Base-by-base conservation (phyloP, 2,888 invertebrate species). In the Polyommatus icarus region DNA sequence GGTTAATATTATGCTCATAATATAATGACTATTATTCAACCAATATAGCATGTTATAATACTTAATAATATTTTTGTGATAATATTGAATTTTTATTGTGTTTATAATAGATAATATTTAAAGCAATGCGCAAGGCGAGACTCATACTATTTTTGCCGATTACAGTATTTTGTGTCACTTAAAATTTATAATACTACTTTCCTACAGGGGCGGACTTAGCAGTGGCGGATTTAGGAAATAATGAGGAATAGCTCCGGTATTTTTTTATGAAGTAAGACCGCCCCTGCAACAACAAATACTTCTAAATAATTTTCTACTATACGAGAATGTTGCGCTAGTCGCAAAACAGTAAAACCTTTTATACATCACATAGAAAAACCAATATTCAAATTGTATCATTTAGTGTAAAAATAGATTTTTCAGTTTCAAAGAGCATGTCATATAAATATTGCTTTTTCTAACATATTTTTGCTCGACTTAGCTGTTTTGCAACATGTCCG, bases 161-260 rank as follows among this genome's bases (percentile, higher is more conserved):
- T 73, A 20, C 40, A 40, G 12, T 73, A 73, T 46, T 15, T 50
- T 73, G 73, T 73, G 40, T 73, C 20, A 20, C 24, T 40, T 20
- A 73, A 67, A 67, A 67, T 32, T 29, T 67, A 73, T 73, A 73
- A 73, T 46, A 40, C 73, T 73, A 73, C 12, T 46, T 46, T 46
- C 6, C 32, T 6, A 15, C 15, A 67, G 67, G 67, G 67, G 15
- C 67, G 29, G 29, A 29, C 67, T 29, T 29, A 67, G 67, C 67
- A 29, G 29, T 67, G 1, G 15, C 15, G 32, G 29, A 10, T 67
- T 29, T 29, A 32, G 15, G 18, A 32, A 67, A 67, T 29, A 32
- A 67, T 15, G 6, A 15, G 18, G 15, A 29, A 29, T 29, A 29
- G 8, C 12, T 29, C 15, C 61, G 12, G 15, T 29, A 12, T 67